These are phyloP conservation scores for Quadriops clusia DNA, from an alignment of 2,888 invertebrate genomes.

Conservation along the genomic window DNA sequence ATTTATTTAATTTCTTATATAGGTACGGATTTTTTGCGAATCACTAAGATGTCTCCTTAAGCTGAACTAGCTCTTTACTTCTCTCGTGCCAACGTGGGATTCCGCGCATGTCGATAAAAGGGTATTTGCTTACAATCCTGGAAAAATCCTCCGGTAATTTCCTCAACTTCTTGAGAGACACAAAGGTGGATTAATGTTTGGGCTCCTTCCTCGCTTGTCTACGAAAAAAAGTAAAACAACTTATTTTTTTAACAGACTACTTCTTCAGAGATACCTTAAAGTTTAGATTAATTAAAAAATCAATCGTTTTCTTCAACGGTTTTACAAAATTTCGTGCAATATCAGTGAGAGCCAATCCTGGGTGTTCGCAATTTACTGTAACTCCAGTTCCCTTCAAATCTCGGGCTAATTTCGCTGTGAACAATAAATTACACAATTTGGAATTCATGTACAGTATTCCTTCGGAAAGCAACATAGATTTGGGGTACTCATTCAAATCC, in stretches of 20 bases:
- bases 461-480: neutral
- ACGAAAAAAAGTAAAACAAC: constrained; percentile 35
- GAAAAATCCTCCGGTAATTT: constrained; percentile 64
- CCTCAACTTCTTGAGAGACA: constrained; percentile 57
- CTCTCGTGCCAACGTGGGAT: too few species aligned
- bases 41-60: too few species aligned
- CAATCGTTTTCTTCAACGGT: neutral
- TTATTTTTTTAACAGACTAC: neutral
- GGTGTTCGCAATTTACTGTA: constrained; percentile 31
- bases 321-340: constrained; percentile 16
- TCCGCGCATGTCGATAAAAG: too few species aligned
- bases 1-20: too few species aligned
- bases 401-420: constrained; percentile 30
- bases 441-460: constrained; percentile 26
- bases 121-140: constrained; percentile 55
- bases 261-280: constrained; percentile 9
- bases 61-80: too few species aligned
- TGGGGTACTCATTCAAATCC: constrained; percentile 15
- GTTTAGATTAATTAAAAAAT: neutral
- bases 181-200: constrained; percentile 69
- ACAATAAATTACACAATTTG: constrained; percentile 30
- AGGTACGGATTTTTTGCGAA: too few species aligned
- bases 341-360: constrained; percentile 29
- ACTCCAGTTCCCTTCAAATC: constrained; percentile 26
- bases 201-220: constrained; percentile 65